Evolutionary conservation across 2,797 vertebrate genomes (phyloP).

Genomic region (Hoplostethus mediterraneus): DNA sequence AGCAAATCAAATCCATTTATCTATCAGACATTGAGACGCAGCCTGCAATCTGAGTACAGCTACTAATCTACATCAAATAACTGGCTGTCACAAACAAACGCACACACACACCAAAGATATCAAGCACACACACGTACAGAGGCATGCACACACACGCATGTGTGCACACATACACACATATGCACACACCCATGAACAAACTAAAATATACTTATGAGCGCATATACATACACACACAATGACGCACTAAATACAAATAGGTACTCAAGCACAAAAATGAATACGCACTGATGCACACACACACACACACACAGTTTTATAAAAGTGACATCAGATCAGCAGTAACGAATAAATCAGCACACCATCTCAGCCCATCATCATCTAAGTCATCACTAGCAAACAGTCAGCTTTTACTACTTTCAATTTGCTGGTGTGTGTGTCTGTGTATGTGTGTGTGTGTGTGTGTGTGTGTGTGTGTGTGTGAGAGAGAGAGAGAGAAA

Average conservation of each 20-base stretch:
- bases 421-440: slow-evolving; percentile 91
- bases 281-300: slow-evolving; percentile 31
- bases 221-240: slow-evolving; percentile 10
- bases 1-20: slow-evolving; percentile 99
- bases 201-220: slow-evolving; percentile 8
- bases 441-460: slow-evolving; percentile 46
- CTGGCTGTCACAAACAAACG: slow-evolving; percentile 82
- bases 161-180: slow-evolving; percentile 5
- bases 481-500: slow-evolving; percentile 47
- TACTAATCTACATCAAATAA: slow-evolving; percentile 99
- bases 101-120: slow-evolving; percentile 31
- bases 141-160: neutral
- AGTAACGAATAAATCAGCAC: slow-evolving; percentile 99
- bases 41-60: slow-evolving; percentile 96
- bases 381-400: slow-evolving; percentile 97
- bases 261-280: neutral
- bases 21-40: slow-evolving; percentile 94
- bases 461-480: neutral
- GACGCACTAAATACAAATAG: slow-evolving; percentile 23
- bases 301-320: slow-evolving; percentile 68
- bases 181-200: slow-evolving; percentile 13
- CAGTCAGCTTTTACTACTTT: slow-evolving; percentile 99
- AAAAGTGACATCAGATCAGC: slow-evolving; percentile 94
- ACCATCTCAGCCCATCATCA: slow-evolving; percentile 96
- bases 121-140: slow-evolving; percentile 7